Evolutionary conservation across 2,888 invertebrate genomes (phyloP), one percentile per base, ranked within the genome.

Genomic region (Drosophila infuscata): DNA sequence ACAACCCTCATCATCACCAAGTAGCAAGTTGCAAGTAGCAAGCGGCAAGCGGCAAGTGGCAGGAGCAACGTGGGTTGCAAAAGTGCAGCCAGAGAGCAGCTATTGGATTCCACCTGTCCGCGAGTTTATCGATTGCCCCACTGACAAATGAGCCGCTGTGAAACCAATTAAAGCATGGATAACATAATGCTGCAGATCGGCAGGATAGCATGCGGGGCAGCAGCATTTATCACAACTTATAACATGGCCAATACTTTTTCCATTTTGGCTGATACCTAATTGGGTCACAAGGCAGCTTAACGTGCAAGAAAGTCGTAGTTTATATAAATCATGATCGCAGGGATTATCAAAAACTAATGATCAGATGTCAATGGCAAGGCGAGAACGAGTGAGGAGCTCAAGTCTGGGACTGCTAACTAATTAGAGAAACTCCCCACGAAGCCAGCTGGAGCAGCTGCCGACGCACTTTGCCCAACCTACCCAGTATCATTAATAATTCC

Each of bases 121-220:
- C 83, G 74, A 77, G 80, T 90, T 90, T 83, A 82, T 89, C 87
- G 87, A 88, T 88, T 82, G 89, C 78, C 74, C 70, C 78, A 82
- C 86, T 90, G 92, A 91, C 91, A 92, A 91, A 92, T 91, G 89
- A 90, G 88, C 78, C 84, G 65, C 67, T 85, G 88, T 82, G 82
- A 90, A 90, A 83, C 86, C 91, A 92, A 91, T 92, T 91, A 92
- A 91, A 81, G 81, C 60, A 76, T 76, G 83, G 89, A 82, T 89
- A 81, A 32, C 32, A 82, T 81, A 82, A 65, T 65, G 52, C 59
- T 33, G 54, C 60, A 60, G 54, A 35, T 33, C 48, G 35, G 36
- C 52, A 51, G 43, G 9, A 32, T n/a, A 46, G 53, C 38, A 62
- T 38, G 32, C 62, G 33, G 36, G 25, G 20, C 25, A 58, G 52